Base-by-base conservation (phyloP, 2,888 invertebrate species). In the Myathropa florea region DNA sequence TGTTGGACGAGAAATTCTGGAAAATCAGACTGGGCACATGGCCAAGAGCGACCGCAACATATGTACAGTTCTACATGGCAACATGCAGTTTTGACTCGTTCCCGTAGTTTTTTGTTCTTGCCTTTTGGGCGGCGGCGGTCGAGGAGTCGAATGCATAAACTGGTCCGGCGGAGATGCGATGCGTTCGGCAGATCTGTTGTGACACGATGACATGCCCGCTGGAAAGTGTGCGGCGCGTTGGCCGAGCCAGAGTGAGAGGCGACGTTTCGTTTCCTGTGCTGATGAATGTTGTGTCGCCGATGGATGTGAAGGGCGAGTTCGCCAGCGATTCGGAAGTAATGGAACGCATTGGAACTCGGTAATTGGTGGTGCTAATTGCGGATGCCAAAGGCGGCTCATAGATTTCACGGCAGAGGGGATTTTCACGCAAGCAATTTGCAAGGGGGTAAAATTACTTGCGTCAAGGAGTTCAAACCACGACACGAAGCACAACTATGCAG, bases 1-100 rank as follows among this genome's bases (percentile, higher is more conserved):
- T 84, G 84, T 77, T 81, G 71, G 76, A 81, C 33, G 80, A 71
- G 76, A 76, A 68, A 39, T 81, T 76, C 61, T 81, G 61, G 71
- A 71, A 78, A 64, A 71, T 78, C 63, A n/a, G 36, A 67, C 71
- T 67, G 75, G 84, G 67, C 84, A 76, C 53, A 70, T 71, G 70
- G 75, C 79, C 73, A 83, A 73, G 9, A 60, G 28, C 59, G 33
- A 63, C 60, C 23, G 55, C 57, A 73, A 83, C 78, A 83, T 61
- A 63, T 53, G 55, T 75, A 65, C 70, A 77, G 55, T 46, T 33
- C 68, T 36, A 68, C 68, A 77, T 30, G 61, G 12, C 3, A 21
- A 39, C 33, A 57, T 59, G 61, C 24, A 63, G 67, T 57, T 83
- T 68, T 24, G 24, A 57, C 57, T 57, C 23, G 57, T 23, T 23